Conservation (phyloP, 2,113 vertebrate species). For the Myanophis thanlyinensis region DNA sequence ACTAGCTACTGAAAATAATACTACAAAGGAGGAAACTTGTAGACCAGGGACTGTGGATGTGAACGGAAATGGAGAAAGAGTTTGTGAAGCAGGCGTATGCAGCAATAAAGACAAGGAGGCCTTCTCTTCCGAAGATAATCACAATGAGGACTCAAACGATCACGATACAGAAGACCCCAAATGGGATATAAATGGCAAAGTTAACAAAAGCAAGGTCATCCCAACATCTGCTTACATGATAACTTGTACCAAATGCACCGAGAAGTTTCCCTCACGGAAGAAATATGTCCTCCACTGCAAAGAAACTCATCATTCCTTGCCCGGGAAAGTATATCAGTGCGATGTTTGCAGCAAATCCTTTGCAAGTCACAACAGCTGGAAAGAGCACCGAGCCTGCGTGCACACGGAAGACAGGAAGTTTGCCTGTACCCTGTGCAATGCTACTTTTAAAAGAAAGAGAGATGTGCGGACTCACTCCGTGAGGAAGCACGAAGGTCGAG, state of each 20-base stretch:
- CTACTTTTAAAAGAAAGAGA: slow-evolving; percentile 66
- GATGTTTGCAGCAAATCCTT: slow-evolving; percentile 66
- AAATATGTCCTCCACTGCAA: slow-evolving; percentile 62
- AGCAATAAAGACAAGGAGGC: neutral
- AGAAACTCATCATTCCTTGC: slow-evolving; percentile 52
- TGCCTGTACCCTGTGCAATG: slow-evolving; percentile 62
- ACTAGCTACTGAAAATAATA: neutral
- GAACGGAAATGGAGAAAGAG: slow-evolving; percentile 9
- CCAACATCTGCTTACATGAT: slow-evolving; percentile 44
- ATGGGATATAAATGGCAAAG: neutral
- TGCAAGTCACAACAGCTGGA: slow-evolving; percentile 59
- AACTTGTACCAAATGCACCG: slow-evolving; percentile 50
- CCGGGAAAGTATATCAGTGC: slow-evolving; percentile 63
- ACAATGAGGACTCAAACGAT: neutral
- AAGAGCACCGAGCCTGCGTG: slow-evolving; percentile 62
- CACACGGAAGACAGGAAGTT: slow-evolving; percentile 66
- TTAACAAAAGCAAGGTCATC: neutral
- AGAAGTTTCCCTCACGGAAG: slow-evolving; percentile 56
- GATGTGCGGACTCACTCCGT: slow-evolving; percentile 56
- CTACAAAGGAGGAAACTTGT: neutral
- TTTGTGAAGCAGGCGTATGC: rapidly evolving
- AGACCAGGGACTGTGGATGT: slow-evolving; percentile 4
- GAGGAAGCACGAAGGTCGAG: slow-evolving; percentile 66
- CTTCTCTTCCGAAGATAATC: slow-evolving; percentile 3
- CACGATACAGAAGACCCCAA: neutral